Evolutionary conservation across 2,113 vertebrate genomes (phyloP).

Genomic region (Psettodes erumei): DNA sequence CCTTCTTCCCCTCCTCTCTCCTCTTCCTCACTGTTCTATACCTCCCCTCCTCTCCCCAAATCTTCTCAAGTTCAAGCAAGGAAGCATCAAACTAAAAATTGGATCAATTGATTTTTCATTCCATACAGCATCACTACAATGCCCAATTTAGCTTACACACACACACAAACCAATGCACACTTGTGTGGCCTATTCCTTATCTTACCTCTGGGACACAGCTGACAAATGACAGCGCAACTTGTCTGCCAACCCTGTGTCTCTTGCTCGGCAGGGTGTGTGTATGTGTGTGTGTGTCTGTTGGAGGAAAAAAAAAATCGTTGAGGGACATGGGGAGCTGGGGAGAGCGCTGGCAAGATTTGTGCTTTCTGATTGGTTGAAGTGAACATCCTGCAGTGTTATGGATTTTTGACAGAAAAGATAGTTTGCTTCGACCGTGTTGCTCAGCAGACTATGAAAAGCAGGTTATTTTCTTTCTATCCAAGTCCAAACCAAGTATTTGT

Average conservation of each 20-base stretch:
- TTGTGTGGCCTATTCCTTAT: conserved; percentile 57
- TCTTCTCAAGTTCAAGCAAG: conserved; percentile 31
- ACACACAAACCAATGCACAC: conserved; percentile 6
- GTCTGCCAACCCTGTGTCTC: conserved; percentile 64
- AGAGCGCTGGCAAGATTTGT: conserved; percentile 40
- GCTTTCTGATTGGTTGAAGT: conserved; percentile 59
- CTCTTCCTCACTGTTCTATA: not conserved
- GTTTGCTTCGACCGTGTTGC: conserved; percentile 68
- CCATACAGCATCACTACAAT: conserved; percentile 50
- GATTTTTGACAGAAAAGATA: conserved; percentile 71
- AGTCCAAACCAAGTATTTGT: conserved; percentile 52
- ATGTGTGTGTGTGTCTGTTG: conserved; percentile 28
- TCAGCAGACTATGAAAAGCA: conserved; percentile 64
- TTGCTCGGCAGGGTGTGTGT: conserved; percentile 52
- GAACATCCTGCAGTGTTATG: conserved; percentile 70
- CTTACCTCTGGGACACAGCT: conserved; percentile 65
- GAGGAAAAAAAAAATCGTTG: conserved; percentile 45
- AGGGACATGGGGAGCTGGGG: conserved; percentile 57
- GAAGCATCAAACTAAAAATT: conserved; percentile 51
- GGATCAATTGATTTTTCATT: conserved; percentile 63
- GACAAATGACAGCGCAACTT: conserved; percentile 71
- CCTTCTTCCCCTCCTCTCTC: not conserved
- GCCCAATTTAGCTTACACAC: conserved; percentile 56
- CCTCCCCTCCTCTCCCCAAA: not conserved
- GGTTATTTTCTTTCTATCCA: conserved; percentile 49